Evolutionary conservation across 2,113 vertebrate genomes (phyloP).

Genomic region (Corvus cornix): DNA sequence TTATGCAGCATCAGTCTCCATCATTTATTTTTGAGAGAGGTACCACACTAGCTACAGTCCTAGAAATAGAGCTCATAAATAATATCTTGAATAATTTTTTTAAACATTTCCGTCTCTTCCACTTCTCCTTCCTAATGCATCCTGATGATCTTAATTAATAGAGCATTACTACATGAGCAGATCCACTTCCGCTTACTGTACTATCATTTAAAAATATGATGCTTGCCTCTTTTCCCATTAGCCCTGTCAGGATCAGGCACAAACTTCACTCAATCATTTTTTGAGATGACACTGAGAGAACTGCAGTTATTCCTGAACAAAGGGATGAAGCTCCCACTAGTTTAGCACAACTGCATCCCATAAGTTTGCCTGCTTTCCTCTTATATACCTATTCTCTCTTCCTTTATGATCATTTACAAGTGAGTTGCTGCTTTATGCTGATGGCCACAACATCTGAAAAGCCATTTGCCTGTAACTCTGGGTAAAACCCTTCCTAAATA

Average conservation of each 20-base stretch:
- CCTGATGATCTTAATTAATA: slow-evolving; percentile 50
- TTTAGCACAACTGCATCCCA: background rate
- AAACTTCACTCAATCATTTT: slow-evolving; percentile 36
- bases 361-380: background rate
- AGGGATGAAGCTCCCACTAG: background rate
- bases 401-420: background rate
- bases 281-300: background rate
- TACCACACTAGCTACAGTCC: background rate
- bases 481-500: background rate
- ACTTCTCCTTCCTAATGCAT: slow-evolving; percentile 33
- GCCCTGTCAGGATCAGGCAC: slow-evolving; percentile 30
- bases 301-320: background rate
- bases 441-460: background rate
- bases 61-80: slow-evolving; percentile 57
- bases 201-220: slow-evolving; percentile 58
- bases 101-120: slow-evolving; percentile 33
- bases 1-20: slow-evolving; percentile 15
- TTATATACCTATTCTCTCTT: background rate
- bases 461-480: background rate
- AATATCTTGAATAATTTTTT: slow-evolving; percentile 55
- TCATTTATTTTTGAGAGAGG: slow-evolving; percentile 19
- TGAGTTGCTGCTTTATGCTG: background rate
- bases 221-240: slow-evolving; percentile 7
- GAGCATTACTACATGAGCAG: slow-evolving; percentile 7
- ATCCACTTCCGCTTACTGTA: slow-evolving; percentile 22